These are phyloP conservation scores for Aythya baeri DNA, from an alignment of 2,113 vertebrate genomes.

Conservation along the genomic window DNA sequence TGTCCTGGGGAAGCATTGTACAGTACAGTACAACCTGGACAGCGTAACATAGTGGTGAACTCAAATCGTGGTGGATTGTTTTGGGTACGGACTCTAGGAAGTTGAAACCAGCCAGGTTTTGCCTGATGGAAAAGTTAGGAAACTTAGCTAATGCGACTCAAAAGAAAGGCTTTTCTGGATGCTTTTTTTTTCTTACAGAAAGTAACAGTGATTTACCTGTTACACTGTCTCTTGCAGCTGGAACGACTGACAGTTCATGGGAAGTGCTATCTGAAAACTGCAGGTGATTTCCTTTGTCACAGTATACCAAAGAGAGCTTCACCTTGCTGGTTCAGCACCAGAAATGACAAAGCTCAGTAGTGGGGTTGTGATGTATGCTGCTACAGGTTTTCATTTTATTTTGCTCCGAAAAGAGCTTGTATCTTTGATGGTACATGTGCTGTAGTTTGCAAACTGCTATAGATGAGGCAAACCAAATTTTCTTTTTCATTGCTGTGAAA, in stretches of 20 bases:
- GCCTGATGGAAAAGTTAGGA: not conserved
- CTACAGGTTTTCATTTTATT: not conserved
- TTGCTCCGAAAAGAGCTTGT: not conserved
- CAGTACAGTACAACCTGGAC: not conserved
- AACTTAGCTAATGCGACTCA: not conserved
- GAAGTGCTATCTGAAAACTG: not conserved
- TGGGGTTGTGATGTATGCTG: too few species aligned
- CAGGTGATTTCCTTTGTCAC: not conserved
- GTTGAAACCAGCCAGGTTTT: not conserved
- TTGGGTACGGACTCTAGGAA: not conserved
- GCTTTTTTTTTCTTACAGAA: not conserved
- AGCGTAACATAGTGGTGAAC: accelerated
- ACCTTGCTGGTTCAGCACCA: not conserved
- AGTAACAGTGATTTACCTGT: not conserved
- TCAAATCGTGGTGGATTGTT: accelerated
- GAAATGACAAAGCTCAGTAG: not conserved
- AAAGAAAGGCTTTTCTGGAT: not conserved
- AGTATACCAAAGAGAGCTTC: not conserved
- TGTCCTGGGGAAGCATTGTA: not conserved
- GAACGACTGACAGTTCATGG: not conserved
- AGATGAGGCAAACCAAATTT: not conserved
- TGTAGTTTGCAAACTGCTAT: not conserved
- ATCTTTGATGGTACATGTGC: not conserved
- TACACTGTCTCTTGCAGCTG: not conserved
- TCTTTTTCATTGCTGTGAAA: not conserved